Conservation (phyloP, 2,888 invertebrate species). For the Pardosa pseudoannulata region DNA sequence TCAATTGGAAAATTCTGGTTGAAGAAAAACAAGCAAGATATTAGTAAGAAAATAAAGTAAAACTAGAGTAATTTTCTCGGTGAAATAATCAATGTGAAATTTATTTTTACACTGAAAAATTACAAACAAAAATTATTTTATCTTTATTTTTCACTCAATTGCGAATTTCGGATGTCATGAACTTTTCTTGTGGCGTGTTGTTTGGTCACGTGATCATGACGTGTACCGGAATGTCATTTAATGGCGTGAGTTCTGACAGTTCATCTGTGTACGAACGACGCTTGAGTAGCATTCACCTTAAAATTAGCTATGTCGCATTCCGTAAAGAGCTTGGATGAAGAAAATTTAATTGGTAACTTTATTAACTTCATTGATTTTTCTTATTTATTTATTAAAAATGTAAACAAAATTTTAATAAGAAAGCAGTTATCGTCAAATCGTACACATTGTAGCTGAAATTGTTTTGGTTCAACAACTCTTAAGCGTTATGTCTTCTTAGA, state of each 20-base stretch:
- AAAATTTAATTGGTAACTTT: constrained; percentile 47
- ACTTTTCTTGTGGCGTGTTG: constrained; percentile 30
- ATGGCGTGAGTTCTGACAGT: constrained; percentile 68
- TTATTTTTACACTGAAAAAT: too few species aligned
- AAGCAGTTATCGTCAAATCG: constrained; percentile 55
- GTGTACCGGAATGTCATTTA: constrained; percentile 58
- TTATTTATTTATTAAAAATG: too few species aligned
- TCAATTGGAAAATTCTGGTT: too few species aligned
- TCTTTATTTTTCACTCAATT: too few species aligned
- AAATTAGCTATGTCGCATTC: constrained; percentile 51
- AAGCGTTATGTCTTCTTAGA: background rate
- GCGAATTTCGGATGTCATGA: too few species aligned
- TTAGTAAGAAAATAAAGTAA: too few species aligned
- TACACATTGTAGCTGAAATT: constrained; percentile 25
- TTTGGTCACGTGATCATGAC: constrained; percentile 57
- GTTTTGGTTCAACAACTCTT: constrained; percentile 42
- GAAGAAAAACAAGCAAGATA: too few species aligned
- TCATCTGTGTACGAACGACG: constrained; percentile 39
- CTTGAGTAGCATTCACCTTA: background rate
- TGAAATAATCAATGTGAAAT: too few species aligned
- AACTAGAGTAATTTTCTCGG: too few species aligned
- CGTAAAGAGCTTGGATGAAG: constrained; percentile 57
- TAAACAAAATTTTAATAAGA: too few species aligned
- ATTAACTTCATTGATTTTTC: background rate
- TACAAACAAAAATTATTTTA: too few species aligned